Evolutionary conservation across 2,888 invertebrate genomes (phyloP).

Genomic region (Habroteleia sp.): DNA sequence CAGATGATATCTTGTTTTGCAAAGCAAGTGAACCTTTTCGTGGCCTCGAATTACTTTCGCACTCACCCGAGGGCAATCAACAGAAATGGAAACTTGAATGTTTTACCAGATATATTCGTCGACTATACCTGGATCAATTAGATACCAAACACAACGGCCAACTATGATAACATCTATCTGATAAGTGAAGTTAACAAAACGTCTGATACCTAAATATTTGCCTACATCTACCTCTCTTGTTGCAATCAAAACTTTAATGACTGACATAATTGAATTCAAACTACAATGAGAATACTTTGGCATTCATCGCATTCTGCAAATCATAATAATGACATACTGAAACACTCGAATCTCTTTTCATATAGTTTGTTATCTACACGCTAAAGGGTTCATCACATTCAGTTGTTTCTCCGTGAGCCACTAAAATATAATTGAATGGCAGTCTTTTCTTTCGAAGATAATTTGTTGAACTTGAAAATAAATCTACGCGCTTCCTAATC

Average conservation of each 20-base stretch:
- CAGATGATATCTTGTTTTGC: constrained; percentile 41
- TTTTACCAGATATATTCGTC: constrained; percentile 14
- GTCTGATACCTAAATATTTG: background rate
- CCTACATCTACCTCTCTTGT: background rate
- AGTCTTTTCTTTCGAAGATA: background rate
- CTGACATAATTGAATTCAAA: background rate
- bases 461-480: no score
- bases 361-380: constrained; percentile 18
- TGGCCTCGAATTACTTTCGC: constrained; percentile 40
- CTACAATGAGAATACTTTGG: background rate
- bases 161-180: constrained; percentile 27
- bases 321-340: constrained; percentile 23
- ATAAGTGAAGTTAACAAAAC: constrained; percentile 23
- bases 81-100: constrained; percentile 33
- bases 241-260: background rate
- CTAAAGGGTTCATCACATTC: constrained; percentile 22
- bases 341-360: constrained; percentile 19
- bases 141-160: constrained; percentile 6
- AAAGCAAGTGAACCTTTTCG: constrained; percentile 31
- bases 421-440: background rate
- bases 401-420: background rate
- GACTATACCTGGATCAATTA: constrained; percentile 23
- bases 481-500: no score
- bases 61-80: constrained; percentile 27
- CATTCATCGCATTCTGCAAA: background rate